phyloP scores from a whole-genome alignment of 2,888 invertebrate genomes.

The Cheilosia scutellata region DNA sequence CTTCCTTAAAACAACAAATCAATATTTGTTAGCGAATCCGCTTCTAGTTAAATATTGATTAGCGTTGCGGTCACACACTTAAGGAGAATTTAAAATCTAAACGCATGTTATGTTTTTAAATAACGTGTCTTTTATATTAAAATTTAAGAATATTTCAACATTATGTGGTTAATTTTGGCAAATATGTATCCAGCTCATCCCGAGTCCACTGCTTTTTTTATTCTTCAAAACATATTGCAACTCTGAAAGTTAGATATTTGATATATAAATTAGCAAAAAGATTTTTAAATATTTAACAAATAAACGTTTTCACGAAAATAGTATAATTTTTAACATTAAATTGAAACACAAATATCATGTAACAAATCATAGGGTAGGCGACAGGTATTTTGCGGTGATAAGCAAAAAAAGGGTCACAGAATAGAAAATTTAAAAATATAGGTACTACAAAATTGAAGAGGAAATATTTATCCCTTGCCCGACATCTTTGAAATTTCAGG shows the following conservation, averaged over 20 bases:
- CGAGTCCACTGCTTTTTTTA: not conserved
- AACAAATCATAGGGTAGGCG: too few relatives aligned
- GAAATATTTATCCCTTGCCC: too few relatives aligned
- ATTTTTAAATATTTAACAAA: not conserved
- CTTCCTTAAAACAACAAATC: too few relatives aligned
- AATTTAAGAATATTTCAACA: not conserved
- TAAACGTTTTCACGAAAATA: not conserved
- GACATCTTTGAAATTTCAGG: too few relatives aligned
- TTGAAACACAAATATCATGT: not conserved
- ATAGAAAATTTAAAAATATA: too few relatives aligned
- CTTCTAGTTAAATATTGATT: too few relatives aligned
- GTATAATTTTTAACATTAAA: not conserved
- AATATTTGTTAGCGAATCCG: too few relatives aligned
- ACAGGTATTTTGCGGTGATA: too few relatives aligned
- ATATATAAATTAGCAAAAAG: not conserved
- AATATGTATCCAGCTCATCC: not conserved
- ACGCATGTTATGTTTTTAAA: not conserved
- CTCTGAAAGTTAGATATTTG: conserved; percentile 19
- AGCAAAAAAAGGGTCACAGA: too few relatives aligned
- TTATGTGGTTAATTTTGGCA: not conserved
- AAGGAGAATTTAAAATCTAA: too few relatives aligned
- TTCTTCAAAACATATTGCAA: not conserved
- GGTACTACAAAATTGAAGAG: too few relatives aligned
- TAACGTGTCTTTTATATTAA: not conserved
- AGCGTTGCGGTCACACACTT: too few relatives aligned